These are phyloP conservation scores for Erebia epiphron DNA, from an alignment of 2,888 invertebrate genomes.

Conservation along the genomic window DNA sequence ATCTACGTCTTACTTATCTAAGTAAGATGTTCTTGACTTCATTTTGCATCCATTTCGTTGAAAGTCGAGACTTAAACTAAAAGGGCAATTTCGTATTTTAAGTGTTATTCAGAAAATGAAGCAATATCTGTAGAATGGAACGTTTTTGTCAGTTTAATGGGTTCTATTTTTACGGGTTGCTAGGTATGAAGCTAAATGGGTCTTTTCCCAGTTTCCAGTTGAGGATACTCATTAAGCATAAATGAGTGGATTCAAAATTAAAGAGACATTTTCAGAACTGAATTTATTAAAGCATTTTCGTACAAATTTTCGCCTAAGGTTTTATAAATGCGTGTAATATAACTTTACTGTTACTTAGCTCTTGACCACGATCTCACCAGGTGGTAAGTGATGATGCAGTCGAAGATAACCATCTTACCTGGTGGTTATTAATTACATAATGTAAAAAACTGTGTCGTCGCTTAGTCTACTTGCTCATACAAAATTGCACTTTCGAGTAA, in stretches of 20 bases:
- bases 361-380: too few species aligned
- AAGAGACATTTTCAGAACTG: neutral
- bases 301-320: neutral
- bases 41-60: conserved; percentile 13
- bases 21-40: conserved; percentile 3
- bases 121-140: conserved; percentile 11
- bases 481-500: too few species aligned
- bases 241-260: conserved; percentile 1
- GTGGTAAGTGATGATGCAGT: too few species aligned
- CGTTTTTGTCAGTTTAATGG: conserved; percentile 18
- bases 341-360: neutral
- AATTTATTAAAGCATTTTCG: neutral
- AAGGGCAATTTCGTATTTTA: conserved; percentile 18
- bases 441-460: too few species aligned
- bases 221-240: conserved; percentile 11
- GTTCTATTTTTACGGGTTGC: conserved; percentile 9
- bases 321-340: neutral
- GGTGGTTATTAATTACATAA: too few species aligned
- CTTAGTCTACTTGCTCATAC: too few species aligned
- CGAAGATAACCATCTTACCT: too few species aligned
- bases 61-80: conserved; percentile 8
- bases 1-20: too few species aligned
- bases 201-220: conserved; percentile 21
- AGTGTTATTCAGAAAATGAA: conserved; percentile 21
- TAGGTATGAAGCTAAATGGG: conserved; percentile 15